These are phyloP conservation scores for Lasioglossum leucozonium DNA, from an alignment of 2,888 invertebrate genomes.

Conservation along the genomic window DNA sequence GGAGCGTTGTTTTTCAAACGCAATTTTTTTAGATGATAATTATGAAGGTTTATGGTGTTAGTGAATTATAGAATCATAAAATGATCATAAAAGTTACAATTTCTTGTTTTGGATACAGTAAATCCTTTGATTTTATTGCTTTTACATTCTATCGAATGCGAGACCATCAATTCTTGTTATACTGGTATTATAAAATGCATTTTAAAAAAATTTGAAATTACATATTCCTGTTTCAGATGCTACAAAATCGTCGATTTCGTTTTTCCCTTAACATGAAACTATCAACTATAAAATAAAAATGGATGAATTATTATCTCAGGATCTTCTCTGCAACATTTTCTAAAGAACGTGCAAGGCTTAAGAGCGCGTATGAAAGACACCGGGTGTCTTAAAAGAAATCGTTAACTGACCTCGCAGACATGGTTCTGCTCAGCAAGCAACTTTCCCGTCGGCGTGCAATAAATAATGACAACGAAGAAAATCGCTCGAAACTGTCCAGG, in stretches of 20 bases:
- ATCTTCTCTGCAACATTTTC: neutral
- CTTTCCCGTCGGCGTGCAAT: constrained; percentile 20
- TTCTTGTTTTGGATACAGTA: too few relatives aligned
- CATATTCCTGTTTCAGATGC: neutral
- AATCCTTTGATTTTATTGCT: too few relatives aligned
- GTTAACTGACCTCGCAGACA: neutral
- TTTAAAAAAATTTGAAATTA: neutral
- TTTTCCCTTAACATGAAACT: neutral
- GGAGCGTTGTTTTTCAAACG: neutral
- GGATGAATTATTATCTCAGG: neutral
- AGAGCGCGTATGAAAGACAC: neutral
- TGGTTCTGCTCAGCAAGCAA: constrained; percentile 3
- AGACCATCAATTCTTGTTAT: neutral
- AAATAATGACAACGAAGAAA: constrained; percentile 26
- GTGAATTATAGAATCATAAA: neutral
- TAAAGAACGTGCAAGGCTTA: neutral
- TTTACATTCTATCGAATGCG: too few relatives aligned
- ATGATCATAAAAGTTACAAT: neutral
- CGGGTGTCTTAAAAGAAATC: neutral
- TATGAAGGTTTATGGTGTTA: neutral
- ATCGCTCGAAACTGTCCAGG: constrained; percentile 13
- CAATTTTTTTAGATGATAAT: neutral
- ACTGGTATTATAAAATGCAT: neutral
- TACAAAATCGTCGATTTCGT: neutral
- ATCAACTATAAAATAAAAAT: neutral